Base-by-base conservation (phyloP, 2,888 invertebrate genomes). In the Metacarcinus magister region DNA sequence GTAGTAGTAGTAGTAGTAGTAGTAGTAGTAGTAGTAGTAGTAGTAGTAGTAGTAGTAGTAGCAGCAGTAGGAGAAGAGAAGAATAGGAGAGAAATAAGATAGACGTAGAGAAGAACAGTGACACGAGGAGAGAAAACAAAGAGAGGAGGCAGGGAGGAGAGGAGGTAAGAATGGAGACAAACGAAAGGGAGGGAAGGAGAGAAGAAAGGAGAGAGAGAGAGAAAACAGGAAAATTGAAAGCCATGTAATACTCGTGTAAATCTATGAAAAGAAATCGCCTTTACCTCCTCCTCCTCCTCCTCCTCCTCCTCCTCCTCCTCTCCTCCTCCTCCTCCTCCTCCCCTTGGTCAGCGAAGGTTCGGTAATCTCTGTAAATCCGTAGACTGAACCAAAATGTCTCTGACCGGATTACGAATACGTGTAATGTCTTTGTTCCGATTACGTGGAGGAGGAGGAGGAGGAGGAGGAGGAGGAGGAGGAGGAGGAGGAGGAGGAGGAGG, bases 1-100 rank as follows among this genome's bases (percentile, higher is more conserved):
- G 87, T 89, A 89, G 87, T 89, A 89, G 87, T 89, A 89, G 87
- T 89, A 89, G 87, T 89, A 89, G 87, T 89, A 89, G 87, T 39
- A 89, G 87, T 89, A 89, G 87, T 39, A 89, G 87, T 89, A 89
- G 87, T 89, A 89, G 87, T 89, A 89, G 87, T 89, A 89, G 87
- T 89, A 89, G 87, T 89, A 89, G 87, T 89, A 89, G 87, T 39
- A 39, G 87, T 28, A 89, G 87, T n/a, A 89, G 48, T 10, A 48
- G 10, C 10, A 48, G 48, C 48, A 48, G 48, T 48, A 48, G 48
- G 5, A 48, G 48, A 48, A 48, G 48, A 48, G 54, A 54, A 16
- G 54, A 54, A 7, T 10, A 54, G 54, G 54, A 54, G 54, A 16
- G 16, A 54, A 0, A 44, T 32, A 32, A 5, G 90, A 32, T 3